Percentiles rank a stretch among this genome's conserved stretches.
These are phyloP conservation scores for Calosoma granatense DNA, from an alignment of 1,140 invertebrate genomes.

Conservation along the genomic window DNA sequence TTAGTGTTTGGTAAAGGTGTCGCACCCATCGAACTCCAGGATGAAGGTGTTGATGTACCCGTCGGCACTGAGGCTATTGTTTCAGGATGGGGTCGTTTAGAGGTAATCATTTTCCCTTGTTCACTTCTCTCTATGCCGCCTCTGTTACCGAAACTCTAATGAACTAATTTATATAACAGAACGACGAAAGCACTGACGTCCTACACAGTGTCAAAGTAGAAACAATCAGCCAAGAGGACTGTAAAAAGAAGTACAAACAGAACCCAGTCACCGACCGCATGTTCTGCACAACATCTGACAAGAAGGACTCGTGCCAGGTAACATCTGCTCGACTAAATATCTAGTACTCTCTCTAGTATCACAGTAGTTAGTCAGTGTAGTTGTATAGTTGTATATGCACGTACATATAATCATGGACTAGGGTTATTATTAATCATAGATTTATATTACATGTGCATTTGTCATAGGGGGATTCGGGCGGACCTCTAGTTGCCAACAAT, in stretches of 20 bases:
- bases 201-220: background rate
- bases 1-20: background rate
- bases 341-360: background rate
- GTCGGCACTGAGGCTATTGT: background rate
- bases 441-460: background rate
- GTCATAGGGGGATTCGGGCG: constrained; percentile 23
- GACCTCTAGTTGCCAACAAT: constrained; percentile 19
- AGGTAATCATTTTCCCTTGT: too few relatives aligned
- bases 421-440: background rate
- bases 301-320: background rate
- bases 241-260: background rate
- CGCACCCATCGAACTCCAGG: background rate
- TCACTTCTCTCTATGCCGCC: too few relatives aligned
- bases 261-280: background rate
- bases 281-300: background rate
- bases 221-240: background rate
- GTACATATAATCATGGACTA: background rate
- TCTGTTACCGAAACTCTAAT: too few relatives aligned
- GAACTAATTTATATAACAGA: too few relatives aligned
- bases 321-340: background rate
- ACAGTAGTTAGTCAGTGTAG: too few relatives aligned
- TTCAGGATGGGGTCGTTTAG: background rate
- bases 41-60: background rate
- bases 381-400: background rate
- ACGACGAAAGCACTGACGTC: background rate